Evolutionary conservation across 2,797 vertebrate genomes (phyloP).

Genomic region (Sebastes hubbsi): DNA sequence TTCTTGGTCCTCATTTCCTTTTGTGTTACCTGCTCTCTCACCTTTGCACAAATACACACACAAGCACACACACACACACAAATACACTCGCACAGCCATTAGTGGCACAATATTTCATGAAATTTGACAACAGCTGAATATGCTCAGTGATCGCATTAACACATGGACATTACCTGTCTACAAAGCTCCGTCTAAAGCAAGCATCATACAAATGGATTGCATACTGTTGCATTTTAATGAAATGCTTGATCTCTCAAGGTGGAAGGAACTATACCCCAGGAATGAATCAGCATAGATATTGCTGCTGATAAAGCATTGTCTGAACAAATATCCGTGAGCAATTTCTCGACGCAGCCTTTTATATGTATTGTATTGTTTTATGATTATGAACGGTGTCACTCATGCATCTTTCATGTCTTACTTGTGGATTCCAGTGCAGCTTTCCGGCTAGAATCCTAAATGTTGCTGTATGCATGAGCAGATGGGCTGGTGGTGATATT

Average conservation of each 20-base stretch:
- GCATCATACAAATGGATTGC: constrained; percentile 7
- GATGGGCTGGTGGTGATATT: neutral
- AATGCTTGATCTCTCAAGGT: constrained; percentile 4
- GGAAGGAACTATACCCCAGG: neutral
- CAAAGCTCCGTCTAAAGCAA: constrained; percentile 12
- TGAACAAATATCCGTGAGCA: neutral
- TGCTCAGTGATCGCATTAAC: constrained; percentile 36
- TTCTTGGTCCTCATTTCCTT: constrained; percentile 39
- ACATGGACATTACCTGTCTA: constrained; percentile 28
- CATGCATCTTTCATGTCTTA: constrained; percentile 15
- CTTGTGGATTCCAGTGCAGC: neutral
- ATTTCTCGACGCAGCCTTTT: neutral
- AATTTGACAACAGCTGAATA: constrained; percentile 29
- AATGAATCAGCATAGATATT: constrained; percentile 41
- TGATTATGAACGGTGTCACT: constrained; percentile 2
- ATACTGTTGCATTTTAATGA: constrained; percentile 20
- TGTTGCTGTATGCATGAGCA: neutral
- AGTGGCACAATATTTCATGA: constrained; percentile 29
- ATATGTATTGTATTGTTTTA: neutral
- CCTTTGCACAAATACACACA: neutral
- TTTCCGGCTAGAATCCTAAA: neutral
- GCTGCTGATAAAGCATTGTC: constrained; percentile 12
- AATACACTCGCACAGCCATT: neutral
- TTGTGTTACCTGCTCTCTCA: constrained; percentile 3
- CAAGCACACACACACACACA: neutral